Evolutionary conservation across 37 sponge, comb jelly and placozoan genomes (phyloP), one percentile per base, ranked within the genome.

Genomic region (Amphimedon queenslandica): DNA sequence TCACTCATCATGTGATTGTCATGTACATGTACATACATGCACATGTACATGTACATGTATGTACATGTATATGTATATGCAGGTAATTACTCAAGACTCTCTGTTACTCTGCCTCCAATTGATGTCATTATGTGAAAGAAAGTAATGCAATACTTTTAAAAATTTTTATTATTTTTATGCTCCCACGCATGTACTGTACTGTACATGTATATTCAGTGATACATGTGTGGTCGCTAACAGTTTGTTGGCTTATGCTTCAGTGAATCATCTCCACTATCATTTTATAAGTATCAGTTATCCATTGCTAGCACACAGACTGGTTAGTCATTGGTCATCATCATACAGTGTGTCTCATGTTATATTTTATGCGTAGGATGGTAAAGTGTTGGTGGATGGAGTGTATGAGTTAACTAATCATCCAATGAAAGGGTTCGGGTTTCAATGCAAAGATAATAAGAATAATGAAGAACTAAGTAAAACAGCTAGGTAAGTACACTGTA

Each of bases 211-310:
- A 38, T 27, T 27, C 69, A 91, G 92, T 29, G 79, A 75, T 4
- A 67, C 87, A 27, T 84, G 81, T 39, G 65, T 92, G 55, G 81
- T 87, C 13, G 80, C 77, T 40, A 92, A 92, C 77, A 92, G 89
- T 40, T 63, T 87, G 21, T 76, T 83, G 77, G 89, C 84, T 34
- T 79, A 81, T 87, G 92, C 92, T 11, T 86, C 88, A 55, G 92
- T 92, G 68, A 92, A 92, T 56, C 92, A 92, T 58, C 77, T 92
- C 3, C 92, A 92, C 74, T 92, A 77, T 51, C 92, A 92, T 64
- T 82, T 78, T 29, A 40, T 87, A 42, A 76, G 80, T 47, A 27
- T 83, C 11, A 42, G 47, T 3, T 60, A 87, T 31, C 74, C 77
- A 31, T 35, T 74, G 24, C 66, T 80, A 4, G 73, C 77, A 24